phyloP scores from a whole-genome alignment of 2,888 invertebrate species.

The Tromatobia lineatoria region DNA sequence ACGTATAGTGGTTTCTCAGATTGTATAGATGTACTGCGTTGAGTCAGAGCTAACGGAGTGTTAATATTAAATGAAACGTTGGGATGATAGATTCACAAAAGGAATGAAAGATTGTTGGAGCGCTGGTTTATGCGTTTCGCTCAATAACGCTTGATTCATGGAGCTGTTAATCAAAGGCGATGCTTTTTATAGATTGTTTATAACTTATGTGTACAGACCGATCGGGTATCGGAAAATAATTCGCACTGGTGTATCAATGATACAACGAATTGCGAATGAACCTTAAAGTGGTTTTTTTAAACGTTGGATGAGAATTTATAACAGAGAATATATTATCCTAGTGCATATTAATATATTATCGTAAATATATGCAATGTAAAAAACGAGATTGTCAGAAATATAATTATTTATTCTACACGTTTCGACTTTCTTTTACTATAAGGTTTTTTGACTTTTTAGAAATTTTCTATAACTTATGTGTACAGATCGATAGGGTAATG shows the following conservation, averaged over 20 bases:
- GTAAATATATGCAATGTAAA: background rate
- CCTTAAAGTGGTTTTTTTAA: background rate
- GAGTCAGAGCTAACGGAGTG: slow-evolving; percentile 1
- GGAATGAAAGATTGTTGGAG: background rate
- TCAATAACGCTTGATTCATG: slow-evolving; percentile 17
- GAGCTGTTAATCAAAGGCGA: slow-evolving; percentile 46
- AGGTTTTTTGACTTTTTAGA: background rate
- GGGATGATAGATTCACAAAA: background rate
- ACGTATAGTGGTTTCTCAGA: background rate
- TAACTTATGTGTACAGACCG: background rate
- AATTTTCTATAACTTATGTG: background rate
- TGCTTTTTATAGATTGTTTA: background rate
- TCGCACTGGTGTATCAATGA: background rate
- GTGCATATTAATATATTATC: slow-evolving; percentile 6
- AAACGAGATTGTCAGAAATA: slow-evolving; percentile 4
- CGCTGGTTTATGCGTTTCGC: background rate
- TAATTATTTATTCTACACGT: slow-evolving; percentile 19
- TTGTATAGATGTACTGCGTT: background rate
- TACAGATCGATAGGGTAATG: background rate
- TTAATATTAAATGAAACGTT: slow-evolving; percentile 10
- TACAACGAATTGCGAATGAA: background rate
- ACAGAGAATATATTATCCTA: background rate
- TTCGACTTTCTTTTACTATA: background rate
- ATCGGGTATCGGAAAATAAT: background rate
- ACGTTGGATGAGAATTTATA: background rate